Conservation (phyloP, 2,113 vertebrate genomes). For the Hemibates koningsi region DNA sequence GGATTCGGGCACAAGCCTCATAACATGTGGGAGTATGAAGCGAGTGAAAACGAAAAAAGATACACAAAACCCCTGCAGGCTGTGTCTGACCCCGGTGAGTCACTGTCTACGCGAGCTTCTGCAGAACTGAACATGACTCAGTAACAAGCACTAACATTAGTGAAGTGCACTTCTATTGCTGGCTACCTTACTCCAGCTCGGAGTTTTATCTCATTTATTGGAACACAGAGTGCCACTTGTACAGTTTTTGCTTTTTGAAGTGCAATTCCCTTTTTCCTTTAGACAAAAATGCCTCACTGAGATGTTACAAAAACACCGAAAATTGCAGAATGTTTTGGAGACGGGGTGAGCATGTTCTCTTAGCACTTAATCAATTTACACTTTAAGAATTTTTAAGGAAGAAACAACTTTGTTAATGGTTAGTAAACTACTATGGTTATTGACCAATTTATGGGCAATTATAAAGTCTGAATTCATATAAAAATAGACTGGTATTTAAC, state of each 20-base stretch:
- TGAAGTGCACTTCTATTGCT: not conserved
- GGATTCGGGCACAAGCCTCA: not conserved
- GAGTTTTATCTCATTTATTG: not conserved
- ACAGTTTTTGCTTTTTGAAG: not conserved
- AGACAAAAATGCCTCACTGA: not conserved
- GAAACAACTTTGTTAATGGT: not conserved
- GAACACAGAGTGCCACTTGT: not conserved
- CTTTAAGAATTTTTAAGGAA: not conserved
- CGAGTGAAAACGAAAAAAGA: not conserved
- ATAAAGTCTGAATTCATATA: not conserved
- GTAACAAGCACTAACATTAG: not conserved
- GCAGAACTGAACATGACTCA: conserved; percentile 27
- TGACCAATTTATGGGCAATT: not conserved
- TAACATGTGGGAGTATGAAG: conserved; percentile 23
- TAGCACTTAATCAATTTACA: not conserved
- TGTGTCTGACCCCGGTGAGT: conserved; percentile 55
- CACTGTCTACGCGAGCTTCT: conserved; percentile 42
- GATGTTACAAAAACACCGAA: not conserved
- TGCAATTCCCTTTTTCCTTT: not conserved
- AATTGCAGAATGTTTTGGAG: not conserved
- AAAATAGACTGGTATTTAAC: not conserved
- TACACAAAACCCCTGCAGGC: conserved; percentile 28
- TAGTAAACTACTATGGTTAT: not conserved
- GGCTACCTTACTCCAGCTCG: not conserved
- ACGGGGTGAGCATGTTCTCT: not conserved